Conservation (phyloP, 2,113 vertebrate species). For the Crypturellus undulatus region DNA sequence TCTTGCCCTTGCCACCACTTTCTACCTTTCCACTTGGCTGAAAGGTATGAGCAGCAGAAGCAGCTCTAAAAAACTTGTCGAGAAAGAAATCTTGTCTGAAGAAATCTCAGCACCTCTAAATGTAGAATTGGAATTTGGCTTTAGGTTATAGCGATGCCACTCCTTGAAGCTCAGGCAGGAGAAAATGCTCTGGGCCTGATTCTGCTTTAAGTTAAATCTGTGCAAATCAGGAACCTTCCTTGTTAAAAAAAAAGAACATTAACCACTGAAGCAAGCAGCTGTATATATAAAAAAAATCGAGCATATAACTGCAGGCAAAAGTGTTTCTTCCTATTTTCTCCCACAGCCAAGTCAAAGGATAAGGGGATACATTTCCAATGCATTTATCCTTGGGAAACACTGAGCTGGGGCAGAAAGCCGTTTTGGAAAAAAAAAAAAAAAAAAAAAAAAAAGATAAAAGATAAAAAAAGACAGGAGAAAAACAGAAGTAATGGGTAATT, state of each 20-base stretch:
- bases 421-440: rapidly evolving
- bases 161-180: neutral
- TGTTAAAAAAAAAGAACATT: neutral
- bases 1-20: neutral
- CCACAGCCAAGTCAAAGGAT: rapidly evolving
- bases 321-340: neutral
- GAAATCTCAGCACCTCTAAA: neutral
- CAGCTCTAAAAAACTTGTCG: neutral
- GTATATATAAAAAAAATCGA: neutral
- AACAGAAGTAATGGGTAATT: rapidly evolving
- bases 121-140: neutral
- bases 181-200: neutral
- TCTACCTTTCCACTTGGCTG: neutral
- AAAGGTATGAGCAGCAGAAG: neutral
- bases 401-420: rapidly evolving
- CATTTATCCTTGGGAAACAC: neutral
- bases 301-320: neutral
- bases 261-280: rapidly evolving
- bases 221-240: neutral
- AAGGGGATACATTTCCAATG: rapidly evolving
- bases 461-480: neutral
- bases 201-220: neutral
- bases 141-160: neutral
- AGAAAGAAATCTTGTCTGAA: too few species aligned
- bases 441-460: neutral